Evolutionary conservation across 2,797 vertebrate species (phyloP), one percentile per base, ranked within the genome.

Genomic region (Urocyon cinereoargenteus): DNA sequence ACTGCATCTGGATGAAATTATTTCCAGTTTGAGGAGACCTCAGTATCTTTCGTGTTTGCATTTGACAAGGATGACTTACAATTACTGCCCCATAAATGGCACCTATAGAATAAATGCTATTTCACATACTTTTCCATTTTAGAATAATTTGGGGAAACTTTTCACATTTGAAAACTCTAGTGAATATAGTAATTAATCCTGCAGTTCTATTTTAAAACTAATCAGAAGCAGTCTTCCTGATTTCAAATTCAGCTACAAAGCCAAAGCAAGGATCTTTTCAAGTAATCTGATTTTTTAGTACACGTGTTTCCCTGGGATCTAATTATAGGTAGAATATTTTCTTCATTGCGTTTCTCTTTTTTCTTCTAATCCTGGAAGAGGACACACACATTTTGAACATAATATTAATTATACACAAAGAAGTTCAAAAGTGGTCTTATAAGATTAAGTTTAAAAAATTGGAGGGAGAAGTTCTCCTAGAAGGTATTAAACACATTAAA

Each of bases 191-290:
- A 96, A 81, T 96, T 96, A 96, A 89, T 92, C 61, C 36, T 68
- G 19, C 78, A 61, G 31, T 97, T 81, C 55, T 95, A 78, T 91
- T 96, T 96, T 89, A 84, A 95, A 86, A 84, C 57, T 91, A 94
- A 91, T 87, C 68, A 90, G 86, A 90, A 77, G 4, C n/a, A 94
- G 51, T 12, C 26, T 86, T 87, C 5, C n/a, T 86, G 57, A 90
- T 96, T 96, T 96, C 45, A 94, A 77, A 95, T 93, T 96, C 83
- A 94, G 49, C 55, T 91, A 40, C 13, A 72, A 94, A 96, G 57
- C 34, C 34, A 90, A 94, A 87, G 22, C 31, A 66, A 90, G 53
- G 28, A 84, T 93, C 22, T 91, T 95, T 96, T 91, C 19, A 95
- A 96, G 62, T 59, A 86, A 72, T 55, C 49, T 81, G 45, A 11